Base-by-base conservation (phyloP, 2,113 vertebrate genomes). In the Tachuris rubrigastra region DNA sequence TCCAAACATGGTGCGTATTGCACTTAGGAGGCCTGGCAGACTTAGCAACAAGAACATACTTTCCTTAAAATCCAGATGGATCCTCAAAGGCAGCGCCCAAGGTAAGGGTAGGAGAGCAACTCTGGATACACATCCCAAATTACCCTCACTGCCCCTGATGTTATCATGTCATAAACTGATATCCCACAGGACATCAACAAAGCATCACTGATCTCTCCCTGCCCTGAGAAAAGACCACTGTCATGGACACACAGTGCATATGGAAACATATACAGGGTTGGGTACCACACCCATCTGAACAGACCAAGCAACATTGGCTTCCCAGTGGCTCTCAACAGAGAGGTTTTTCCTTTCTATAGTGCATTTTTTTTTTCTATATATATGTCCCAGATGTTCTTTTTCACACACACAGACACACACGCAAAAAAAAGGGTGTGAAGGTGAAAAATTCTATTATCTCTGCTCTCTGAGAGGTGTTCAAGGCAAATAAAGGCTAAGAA, bases 331-430 rank as follows among this genome's bases (percentile, higher is more conserved):
- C 24, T 25, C 15, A 8, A 35, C 41, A 3, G 14, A 80, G 67
- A 66, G 22, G 0, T 21, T 39, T 74, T 85, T 62, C 63, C 42
- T 72, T 80, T 88, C 37, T 24, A 20, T 18, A 76, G 21, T 83
- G 63, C 17, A 16, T 28, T 58, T 12, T 6, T 71, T 56, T 52
- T 25, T 67, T 65, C 68, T 78, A 63, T 68, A 93, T 86, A 74
- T 78, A 55, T 12, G 44, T 55, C 0, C 3, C 28, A 87, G 66
- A 37, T 87, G 37, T 74, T 60, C 31, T 27, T 77, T 86, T 27
- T 46, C 0, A 0, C 28, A 46, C 44, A 47, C 21, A 47, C 23
- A 49, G 20, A 46, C n/a, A 68, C n/a, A n/a, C n/a, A n/a, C n/a
- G n/a, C n/a, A n/a, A 17, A 37, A 13, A 8, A 21, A 13, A 18